Evolutionary conservation across 1,140 invertebrate genomes (phyloP), one percentile per base, ranked within the genome.

Genomic region (Bactericera cockerelli): DNA sequence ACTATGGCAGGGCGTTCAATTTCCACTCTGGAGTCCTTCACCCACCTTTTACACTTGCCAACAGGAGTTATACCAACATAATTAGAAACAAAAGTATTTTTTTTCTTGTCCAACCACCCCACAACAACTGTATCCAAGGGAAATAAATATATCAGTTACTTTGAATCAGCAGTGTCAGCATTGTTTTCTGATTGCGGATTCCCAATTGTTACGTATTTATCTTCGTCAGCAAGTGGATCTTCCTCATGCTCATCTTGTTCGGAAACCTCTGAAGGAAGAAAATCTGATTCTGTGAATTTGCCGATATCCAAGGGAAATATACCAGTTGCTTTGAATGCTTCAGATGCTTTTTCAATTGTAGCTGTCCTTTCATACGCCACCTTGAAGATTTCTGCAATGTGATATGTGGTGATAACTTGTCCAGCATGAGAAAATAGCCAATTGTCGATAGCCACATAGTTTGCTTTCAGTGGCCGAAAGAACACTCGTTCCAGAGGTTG

Each of bases 401-500:
- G 63, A 63, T 4, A 4, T 77, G 33, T 39, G 66, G 66, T 73
- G 68, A 57, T 66, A 67, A 16, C 65, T 63, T 16, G 69, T 0
- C 60, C 68, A 66, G 26, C 70, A 63, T 58, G 66, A 59, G 1
- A 59, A 63, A 59, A 59, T 63, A 26, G 67, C 66, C 19, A 61
- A 33, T 25, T 39, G 66, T 2, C 65, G 66, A 65, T 61, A 72
- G 11, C 74, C 68, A 38, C 61, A 28, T 14, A 67, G 56, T 60
- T 72, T 19, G 59, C 62, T 58, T 72, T 73, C 58, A 74, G 55
- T 13, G 70, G 66, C 6, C 60, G 25, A 63, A 70, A 72, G 31
- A 70, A 66, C n/a, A 67, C 67, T 16, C 72, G 67, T 63, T 76
- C 70, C 4, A 70, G 59, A 1, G 67, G 68, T 59, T 71, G 68